Evolutionary conservation across 2,888 invertebrate genomes (phyloP).

Genomic region (Parnassius glacialis): DNA sequence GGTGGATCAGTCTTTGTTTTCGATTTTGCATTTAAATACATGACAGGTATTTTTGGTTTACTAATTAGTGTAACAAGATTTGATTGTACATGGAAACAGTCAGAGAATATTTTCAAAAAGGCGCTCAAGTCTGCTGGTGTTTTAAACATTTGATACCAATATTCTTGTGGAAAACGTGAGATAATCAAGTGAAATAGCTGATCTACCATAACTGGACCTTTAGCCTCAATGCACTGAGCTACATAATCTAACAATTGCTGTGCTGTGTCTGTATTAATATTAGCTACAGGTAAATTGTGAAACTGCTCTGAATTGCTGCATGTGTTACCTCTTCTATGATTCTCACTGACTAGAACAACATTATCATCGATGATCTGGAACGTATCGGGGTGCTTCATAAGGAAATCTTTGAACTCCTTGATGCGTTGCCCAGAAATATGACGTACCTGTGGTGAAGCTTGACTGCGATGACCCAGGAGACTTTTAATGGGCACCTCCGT

Average conservation of each 20-base stretch:
- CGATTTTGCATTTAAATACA: slow-evolving; percentile 76
- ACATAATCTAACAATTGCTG: slow-evolving; percentile 91
- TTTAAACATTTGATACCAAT: slow-evolving; percentile 93
- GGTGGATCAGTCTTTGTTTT: slow-evolving; percentile 76
- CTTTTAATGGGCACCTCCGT: slow-evolving; percentile 98
- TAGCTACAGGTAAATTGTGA: slow-evolving; percentile 86
- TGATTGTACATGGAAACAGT: slow-evolving; percentile 95
- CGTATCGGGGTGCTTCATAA: slow-evolving; percentile 90
- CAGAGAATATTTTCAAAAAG: slow-evolving; percentile 95
- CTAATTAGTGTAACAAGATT: slow-evolving; percentile 93
- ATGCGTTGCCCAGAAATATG: slow-evolving; percentile 97
- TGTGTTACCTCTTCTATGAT: slow-evolving; percentile 85
- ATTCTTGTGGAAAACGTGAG: slow-evolving; percentile 87
- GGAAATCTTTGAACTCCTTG: slow-evolving; percentile 95
- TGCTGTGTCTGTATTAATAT: slow-evolving; percentile 91
- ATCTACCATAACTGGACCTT: slow-evolving; percentile 91
- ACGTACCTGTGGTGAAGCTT: slow-evolving; percentile 97
- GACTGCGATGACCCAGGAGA: slow-evolving; percentile 96
- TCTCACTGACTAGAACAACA: slow-evolving; percentile 88
- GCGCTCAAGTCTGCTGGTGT: slow-evolving; percentile 94
- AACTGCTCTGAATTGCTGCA: slow-evolving; percentile 84
- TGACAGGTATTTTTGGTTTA: slow-evolving; percentile 85
- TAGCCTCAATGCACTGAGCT: slow-evolving; percentile 89
- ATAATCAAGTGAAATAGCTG: slow-evolving; percentile 91
- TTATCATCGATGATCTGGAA: slow-evolving; percentile 93